Evolutionary conservation across 2,113 vertebrate species (phyloP).

Genomic region (Myodes glareolus): DNA sequence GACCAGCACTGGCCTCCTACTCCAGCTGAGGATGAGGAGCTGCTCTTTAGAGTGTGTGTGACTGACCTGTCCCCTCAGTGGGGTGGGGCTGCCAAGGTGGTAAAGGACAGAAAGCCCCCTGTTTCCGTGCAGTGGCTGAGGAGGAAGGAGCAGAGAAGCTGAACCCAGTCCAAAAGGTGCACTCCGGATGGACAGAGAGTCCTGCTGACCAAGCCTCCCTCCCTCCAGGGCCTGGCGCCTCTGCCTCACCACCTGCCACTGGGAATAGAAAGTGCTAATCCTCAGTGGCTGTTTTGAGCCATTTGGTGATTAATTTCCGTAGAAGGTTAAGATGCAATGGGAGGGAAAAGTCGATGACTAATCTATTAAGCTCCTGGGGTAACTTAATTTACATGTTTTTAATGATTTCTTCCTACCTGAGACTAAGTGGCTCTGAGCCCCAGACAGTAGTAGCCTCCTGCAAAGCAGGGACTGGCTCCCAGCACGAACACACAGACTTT

Average conservation of each 20-base stretch:
- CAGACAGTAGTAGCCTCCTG: conserved; percentile 57
- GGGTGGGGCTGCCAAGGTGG: accelerated
- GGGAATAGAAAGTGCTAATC: not conserved
- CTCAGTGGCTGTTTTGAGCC: conserved; percentile 65
- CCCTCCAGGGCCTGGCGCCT: accelerated
- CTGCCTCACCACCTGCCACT: accelerated
- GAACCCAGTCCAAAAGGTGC: no score
- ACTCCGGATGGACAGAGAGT: not conserved
- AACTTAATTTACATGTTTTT: conserved; percentile 88
- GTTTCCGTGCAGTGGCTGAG: accelerated
- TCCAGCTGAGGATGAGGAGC: not conserved
- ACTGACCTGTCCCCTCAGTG: accelerated
- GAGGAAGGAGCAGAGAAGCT: not conserved
- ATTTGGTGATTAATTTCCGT: conserved; percentile 83
- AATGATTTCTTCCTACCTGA: conserved; percentile 84
- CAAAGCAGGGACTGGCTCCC: conserved; percentile 40
- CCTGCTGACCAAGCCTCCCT: accelerated
- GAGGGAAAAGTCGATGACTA: conserved; percentile 84
- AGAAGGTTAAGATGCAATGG: conserved; percentile 82
- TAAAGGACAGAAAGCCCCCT: no score
- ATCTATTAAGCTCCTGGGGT: conserved; percentile 85
- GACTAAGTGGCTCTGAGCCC: conserved; percentile 78
- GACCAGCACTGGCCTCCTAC: not conserved
- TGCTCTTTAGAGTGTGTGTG: not conserved
- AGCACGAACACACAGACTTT: accelerated